Conservation (phyloP, 2,797 vertebrate species). For the Spheniscus humboldti region DNA sequence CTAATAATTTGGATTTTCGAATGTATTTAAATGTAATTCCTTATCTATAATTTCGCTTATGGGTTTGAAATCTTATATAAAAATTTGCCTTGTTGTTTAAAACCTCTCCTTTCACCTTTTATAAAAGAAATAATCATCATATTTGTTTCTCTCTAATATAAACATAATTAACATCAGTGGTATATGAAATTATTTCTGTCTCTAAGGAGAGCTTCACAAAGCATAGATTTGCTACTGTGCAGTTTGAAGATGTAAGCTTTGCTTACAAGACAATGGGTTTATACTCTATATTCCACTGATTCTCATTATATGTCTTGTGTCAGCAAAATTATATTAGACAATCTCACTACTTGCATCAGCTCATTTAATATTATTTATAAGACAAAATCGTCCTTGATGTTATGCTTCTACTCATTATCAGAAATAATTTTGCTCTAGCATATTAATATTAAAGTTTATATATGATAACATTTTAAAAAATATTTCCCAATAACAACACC, state of each 20-base stretch:
- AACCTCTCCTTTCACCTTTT: neutral
- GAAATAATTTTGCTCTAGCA: neutral
- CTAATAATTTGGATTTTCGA: neutral
- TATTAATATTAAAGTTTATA: constrained; percentile 53
- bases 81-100: neutral
- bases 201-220: neutral
- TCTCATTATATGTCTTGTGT: neutral
- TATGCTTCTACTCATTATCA: neutral
- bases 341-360: neutral
- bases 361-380: neutral
- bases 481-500: constrained; percentile 51
- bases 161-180: constrained; percentile 38
- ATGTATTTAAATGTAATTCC: neutral
- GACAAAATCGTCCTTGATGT: neutral
- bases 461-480: neutral
- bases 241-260: neutral
- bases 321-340: neutral
- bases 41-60: neutral
- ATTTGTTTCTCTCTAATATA: constrained; percentile 7
- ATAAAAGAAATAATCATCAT: neutral
- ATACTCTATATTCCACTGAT: neutral
- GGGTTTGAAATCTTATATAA: neutral
- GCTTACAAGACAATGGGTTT: neutral
- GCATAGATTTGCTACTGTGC: neutral
- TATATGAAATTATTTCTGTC: constrained; percentile 16